Base-by-base conservation (phyloP, 2,797 vertebrate species). In the Muraenolepis orangiensis region DNA sequence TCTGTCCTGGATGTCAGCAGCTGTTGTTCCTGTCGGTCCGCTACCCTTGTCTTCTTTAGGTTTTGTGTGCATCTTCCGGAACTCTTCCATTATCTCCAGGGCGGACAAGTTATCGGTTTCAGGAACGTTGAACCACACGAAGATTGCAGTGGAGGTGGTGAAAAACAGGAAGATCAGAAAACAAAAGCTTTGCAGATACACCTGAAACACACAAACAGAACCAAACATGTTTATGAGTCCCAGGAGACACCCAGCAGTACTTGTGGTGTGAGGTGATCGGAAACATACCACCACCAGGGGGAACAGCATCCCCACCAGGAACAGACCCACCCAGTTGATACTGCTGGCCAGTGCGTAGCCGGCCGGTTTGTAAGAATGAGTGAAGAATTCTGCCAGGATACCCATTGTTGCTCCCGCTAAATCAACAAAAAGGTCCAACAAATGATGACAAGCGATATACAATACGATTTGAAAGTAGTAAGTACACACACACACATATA, bases 231-330 rank as follows among this genome's bases (percentile, higher is more conserved):
- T n/a, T n/a, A 32, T 20, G 68, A 31, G 68, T 10, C 18, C 4
- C 68, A 12, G 68, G 28, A 20, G 8, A 32, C 29, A 68, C 31
- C 29, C 42, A 42, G 16, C 14, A 42, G 13, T 51, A 51, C 57
- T 64, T 12, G 5, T 57, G 42, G 6, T 18, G 51, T 64, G 57
- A 26, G 2, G 4, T 3, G 20, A 11, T 18, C 28, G 26, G 1
- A 12, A 64, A 28, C 94, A 93, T 84, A 96, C 96, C 90, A 93
- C 93, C 30, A 96, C 76, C 38, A 94, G 77, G 4, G 95, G 95
- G 79, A 96, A 95, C 32, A 93, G 0, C 89, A 96, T 90, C 32
- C 94, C 94, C 31, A 96, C 67, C 13, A 91, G 5, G 68, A 96
- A 95, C 70, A 97, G 86, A 6, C 89, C 77, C 0, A 12, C 30